Base-by-base conservation (phyloP, 2,113 vertebrate genomes). In the Chamaetylas fuelleborni region DNA sequence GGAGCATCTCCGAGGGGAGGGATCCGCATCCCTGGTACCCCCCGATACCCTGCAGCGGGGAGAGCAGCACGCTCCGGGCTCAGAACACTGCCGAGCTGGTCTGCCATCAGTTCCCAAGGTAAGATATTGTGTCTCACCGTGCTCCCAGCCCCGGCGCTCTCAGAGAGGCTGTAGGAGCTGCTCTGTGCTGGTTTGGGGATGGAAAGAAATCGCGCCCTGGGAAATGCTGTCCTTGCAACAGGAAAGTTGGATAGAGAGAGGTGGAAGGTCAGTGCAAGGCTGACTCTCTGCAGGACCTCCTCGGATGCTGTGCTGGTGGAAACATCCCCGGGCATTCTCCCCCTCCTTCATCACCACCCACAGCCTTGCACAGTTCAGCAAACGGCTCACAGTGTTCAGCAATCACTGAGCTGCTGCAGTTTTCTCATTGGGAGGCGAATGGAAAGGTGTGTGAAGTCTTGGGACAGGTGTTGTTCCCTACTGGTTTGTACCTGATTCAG, bases 91-190 rank as follows among this genome's bases (percentile, higher is more conserved):
- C 56, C 3, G 38, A 23, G 90, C 58, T 12, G 82, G 86, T 33
- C 72, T 9, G 2, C 8, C 1, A 1, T 0, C 72, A 0, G 24
- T 1, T 48, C 3, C 4, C 9, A 57, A 82, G 89, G 86, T 92
- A 76, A 81, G 50, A 50, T 9, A 0, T 0, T 0, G 3, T 2
- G 6, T 11, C 67, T 53, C 5, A 8, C 36, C 36, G 31, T 2
- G 26, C 6, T 83, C 29, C 28, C 66, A 42, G 20, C 28, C 28
- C 22, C 4, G 6, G 43, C 8, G 50, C 28, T 64, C 18, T 6
- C 8, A 2, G 58, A 29, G 42, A 26, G 34, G n/a, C 7, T 40
- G 40, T 8, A 12, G 40, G 34, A 74, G 18, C 19, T 43, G 11
- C 40, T 79, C 69, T 19, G 40, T 0, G 0, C 57, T 12, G 48